phyloP scores from a whole-genome alignment of 1,140 invertebrate genomes.

The Neodiprion lecontei region DNA sequence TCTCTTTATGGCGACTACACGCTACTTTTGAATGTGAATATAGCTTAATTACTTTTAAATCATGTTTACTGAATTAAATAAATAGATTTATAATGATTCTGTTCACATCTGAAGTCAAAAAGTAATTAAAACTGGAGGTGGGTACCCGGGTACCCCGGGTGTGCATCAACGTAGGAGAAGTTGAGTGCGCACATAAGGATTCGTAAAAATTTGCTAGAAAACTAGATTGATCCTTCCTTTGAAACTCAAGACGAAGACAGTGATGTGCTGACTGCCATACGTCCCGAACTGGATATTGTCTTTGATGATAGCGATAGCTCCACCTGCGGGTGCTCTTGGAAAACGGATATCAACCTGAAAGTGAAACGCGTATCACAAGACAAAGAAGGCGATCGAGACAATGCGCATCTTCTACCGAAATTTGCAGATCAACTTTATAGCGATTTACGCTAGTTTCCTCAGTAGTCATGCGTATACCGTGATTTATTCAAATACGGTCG shows the following conservation, averaged over 20 bases:
- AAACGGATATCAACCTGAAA: neutral
- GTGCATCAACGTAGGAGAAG: too few species aligned
- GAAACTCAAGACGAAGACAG: neutral
- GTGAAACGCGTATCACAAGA: neutral
- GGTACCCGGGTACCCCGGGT: too few species aligned
- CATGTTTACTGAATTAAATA: too few species aligned
- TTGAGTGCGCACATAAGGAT: too few species aligned
- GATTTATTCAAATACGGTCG: slow-evolving; percentile 17
- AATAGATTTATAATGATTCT: too few species aligned
- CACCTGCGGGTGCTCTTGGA: slow-evolving; percentile 7
- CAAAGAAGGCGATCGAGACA: slow-evolving; percentile 18
- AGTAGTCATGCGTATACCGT: slow-evolving; percentile 19
- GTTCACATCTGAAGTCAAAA: too few species aligned
- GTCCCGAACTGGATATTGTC: neutral
- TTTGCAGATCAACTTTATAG: slow-evolving; percentile 8
- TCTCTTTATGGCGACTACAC: too few species aligned
- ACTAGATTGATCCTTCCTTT: neutral
- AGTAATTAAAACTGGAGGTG: too few species aligned
- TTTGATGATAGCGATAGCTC: slow-evolving; percentile 10
- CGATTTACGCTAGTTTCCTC: slow-evolving; percentile 3
- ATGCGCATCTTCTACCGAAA: slow-evolving; percentile 17
- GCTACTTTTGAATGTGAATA: too few species aligned
- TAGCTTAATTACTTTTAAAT: too few species aligned
- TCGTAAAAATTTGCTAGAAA: neutral
- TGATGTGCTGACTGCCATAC: neutral